Evolutionary conservation across 2,888 invertebrate species (phyloP).

Genomic region (Oegoconia quadripuncta): DNA sequence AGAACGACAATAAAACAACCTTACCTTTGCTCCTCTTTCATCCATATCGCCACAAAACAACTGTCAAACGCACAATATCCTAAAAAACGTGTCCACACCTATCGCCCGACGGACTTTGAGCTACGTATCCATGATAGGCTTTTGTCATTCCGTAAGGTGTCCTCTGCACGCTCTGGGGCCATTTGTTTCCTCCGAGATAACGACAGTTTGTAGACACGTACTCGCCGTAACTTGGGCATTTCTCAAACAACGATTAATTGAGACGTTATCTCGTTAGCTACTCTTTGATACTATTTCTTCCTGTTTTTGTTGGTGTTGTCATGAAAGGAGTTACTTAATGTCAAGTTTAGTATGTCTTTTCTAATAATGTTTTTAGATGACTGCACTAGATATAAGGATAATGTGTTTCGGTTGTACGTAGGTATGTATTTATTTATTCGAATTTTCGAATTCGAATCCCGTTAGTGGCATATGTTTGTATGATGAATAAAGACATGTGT

Average conservation of each 20-base stretch:
- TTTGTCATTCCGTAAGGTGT: constrained; percentile 22
- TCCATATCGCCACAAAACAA: background rate
- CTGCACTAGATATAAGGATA: too few relatives aligned
- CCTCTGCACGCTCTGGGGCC: constrained; percentile 22
- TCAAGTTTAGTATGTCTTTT: too few relatives aligned
- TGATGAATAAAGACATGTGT: too few relatives aligned
- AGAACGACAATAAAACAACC: too few relatives aligned
- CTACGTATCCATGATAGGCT: constrained; percentile 8
- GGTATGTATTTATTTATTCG: too few relatives aligned
- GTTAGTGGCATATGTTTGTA: too few relatives aligned
- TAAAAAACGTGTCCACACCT: background rate
- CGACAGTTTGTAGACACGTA: constrained; percentile 21
- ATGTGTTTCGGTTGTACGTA: too few relatives aligned
- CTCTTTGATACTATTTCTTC: constrained; percentile 2
- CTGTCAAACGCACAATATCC: background rate
- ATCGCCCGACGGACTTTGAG: background rate
- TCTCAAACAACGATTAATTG: constrained; percentile 7
- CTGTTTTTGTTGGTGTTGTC: too few relatives aligned
- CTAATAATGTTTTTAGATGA: background rate
- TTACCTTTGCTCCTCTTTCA: too few relatives aligned
- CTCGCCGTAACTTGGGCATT: constrained; percentile 7
- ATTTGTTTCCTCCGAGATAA: constrained; percentile 23
- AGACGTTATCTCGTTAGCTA: background rate
- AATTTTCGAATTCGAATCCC: too few relatives aligned
- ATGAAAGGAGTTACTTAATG: too few relatives aligned